Base-by-base conservation (phyloP, 2,113 vertebrate genomes). In the Aldabrachelys gigantea region DNA sequence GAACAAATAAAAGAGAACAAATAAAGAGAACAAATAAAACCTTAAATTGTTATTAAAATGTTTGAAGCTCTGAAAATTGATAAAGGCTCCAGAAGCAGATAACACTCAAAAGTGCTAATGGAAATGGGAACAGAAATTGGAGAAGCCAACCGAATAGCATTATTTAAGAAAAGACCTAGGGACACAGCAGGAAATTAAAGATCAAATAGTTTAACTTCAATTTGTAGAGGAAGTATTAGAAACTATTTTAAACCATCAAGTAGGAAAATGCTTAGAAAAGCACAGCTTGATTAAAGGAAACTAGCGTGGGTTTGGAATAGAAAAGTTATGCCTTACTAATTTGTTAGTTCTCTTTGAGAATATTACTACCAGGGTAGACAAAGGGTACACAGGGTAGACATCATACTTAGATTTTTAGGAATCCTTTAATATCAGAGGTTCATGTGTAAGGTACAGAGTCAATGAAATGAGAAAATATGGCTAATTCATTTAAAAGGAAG, bases 381-480 rank as follows among this genome's bases (percentile, higher is more conserved):
- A 88, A 81, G 57, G 69, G 89, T 90, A 47, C 88, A 29, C 54
- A 87, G 14, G 27, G 50, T 80, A 75, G 83, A 35, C 72, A 94
- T 88, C 59, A 87, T 49, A 89, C 9, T 91, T 96, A 89, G 81
- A 38, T 82, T 80, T 91, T 88, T 91, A 95, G 88, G 89, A 92
- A 94, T 35, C 10, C 87, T 89, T 95, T 96, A 93, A 84, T 95
- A 89, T 92, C 44, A 90, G 84, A 91, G 83, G 79, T 91, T 95
- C 80, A 87, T 90, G 87, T 87, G 31, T 87, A 93, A 96, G 91
- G 54, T 96, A 31, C 47, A 92, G 96, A 96, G 91, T 96, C 52
- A 88, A 78, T 94, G 87, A 96, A 95, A 91, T 69, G 83, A 92
- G 8, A 96, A 35, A 93, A 81, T 85, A 27, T 81, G 54, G 72